phyloP scores from a whole-genome alignment of 1,140 invertebrate species.

The Lanistes nyassanus region DNA sequence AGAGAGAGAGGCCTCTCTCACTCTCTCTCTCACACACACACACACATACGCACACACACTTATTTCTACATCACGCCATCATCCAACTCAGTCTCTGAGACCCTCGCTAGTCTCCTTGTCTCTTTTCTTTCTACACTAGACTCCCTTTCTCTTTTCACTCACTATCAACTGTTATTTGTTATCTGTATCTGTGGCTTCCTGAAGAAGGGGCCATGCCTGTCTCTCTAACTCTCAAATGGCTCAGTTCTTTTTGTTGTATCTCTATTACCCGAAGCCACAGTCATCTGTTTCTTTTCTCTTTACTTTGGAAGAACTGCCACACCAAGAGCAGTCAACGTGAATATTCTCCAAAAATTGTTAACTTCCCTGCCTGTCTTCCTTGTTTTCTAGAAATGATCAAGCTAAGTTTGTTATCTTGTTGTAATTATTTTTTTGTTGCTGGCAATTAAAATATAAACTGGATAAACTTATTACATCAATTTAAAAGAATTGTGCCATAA shows the following conservation, averaged over 20 bases:
- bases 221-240: no score
- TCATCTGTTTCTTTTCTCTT: no score
- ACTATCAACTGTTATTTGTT: neutral
- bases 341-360: neutral
- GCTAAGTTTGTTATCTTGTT: neutral
- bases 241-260: no score
- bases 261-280: no score
- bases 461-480: no score
- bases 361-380: neutral
- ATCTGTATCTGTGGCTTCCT: neutral
- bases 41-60: neutral
- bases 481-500: no score
- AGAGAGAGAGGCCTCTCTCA: neutral
- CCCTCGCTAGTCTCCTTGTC: neutral
- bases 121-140: neutral
- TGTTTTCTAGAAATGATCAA: no score
- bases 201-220: neutral
- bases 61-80: no score
- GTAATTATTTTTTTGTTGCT: neutral
- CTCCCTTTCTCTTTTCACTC: constrained; percentile 1
- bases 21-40: neutral
- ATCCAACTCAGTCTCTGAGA: neutral
- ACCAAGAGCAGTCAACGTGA: neutral
- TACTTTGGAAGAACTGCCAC: neutral
- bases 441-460: no score